A percentile compares a stretch with the other conserved stretches of the same genome.
Conservation (phyloP, 2,888 invertebrate genomes). For the Lasioglossum malachurum region DNA sequence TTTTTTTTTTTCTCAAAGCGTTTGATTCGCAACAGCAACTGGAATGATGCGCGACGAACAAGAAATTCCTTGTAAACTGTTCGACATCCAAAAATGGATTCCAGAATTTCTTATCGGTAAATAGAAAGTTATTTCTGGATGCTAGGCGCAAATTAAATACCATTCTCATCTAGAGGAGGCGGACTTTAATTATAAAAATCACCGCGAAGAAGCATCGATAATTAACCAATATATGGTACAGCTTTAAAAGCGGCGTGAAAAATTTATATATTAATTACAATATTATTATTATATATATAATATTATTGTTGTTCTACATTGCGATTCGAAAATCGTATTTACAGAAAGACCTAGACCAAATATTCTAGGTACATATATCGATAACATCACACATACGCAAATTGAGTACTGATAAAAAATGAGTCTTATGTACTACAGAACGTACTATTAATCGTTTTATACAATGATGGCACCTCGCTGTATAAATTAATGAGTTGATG, state of each 20-base stretch:
- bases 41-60: slow-evolving; percentile 23
- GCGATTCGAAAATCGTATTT: slow-evolving; percentile 43
- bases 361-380: neutral
- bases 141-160: slow-evolving; percentile 6
- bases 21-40: neutral
- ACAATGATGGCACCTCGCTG: slow-evolving; percentile 47
- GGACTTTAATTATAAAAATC: slow-evolving; percentile 60
- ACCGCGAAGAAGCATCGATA: slow-evolving; percentile 22
- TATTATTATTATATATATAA: slow-evolving; percentile 23
- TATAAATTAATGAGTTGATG: slow-evolving; percentile 30
- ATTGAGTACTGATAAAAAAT: slow-evolving; percentile 8
- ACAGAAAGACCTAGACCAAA: slow-evolving; percentile 32
- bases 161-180: slow-evolving; percentile 7
- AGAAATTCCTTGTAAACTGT: slow-evolving; percentile 40
- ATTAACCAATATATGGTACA: slow-evolving; percentile 23
- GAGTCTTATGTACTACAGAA: slow-evolving; percentile 30
- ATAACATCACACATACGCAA: neutral
- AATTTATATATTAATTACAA: slow-evolving; percentile 56
- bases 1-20: neutral
- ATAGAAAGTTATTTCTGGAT: neutral
- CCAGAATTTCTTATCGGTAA: slow-evolving; percentile 67
- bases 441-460: slow-evolving; percentile 33
- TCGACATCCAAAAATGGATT: slow-evolving; percentile 62
- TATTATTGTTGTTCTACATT: slow-evolving; percentile 39
- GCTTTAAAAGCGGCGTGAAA: slow-evolving; percentile 49